Base-by-base conservation (phyloP, 2,888 invertebrate species). In the Leptinotarsa tumamoca region DNA sequence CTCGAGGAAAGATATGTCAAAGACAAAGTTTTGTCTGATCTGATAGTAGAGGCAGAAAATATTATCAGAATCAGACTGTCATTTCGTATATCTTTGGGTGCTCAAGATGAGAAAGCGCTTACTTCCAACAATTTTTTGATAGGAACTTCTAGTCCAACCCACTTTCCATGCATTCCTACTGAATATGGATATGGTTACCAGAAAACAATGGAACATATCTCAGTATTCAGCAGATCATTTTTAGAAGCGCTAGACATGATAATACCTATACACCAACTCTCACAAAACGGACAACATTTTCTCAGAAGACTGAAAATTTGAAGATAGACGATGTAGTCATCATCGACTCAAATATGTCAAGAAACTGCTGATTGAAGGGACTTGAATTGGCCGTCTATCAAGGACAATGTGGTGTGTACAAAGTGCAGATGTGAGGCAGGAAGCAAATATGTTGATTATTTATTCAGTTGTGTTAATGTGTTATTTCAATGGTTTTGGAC, bases 31-130 rank as follows among this genome's bases (percentile, higher is more conserved):
- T 13, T 50, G 15, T 18, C 50, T 21, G 50, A 49, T 17, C 10
- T 67, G 49, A 50, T 67, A 49, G 67, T 67, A 50, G 67, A 67
- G 2, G 50, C 50, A 18, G 67, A 49, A 50, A 50, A 67, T 67
- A 15, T n/a, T 23, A 15, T 18, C 3, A 67, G 18, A 15, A 63
- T 13, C 21, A 51, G 4, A 51, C 10, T 7, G 4, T 54, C n/a
- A 67, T 33, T 67, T 10, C 67, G 43, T 49, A 5, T 33, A 13
- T 49, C 67, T 43, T 43, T 67, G 33, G 67, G 43, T 54, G 54
- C 4, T n/a, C 14, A 18, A 1, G 43, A 67, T 17, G 33, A 67
- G n/a, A 43, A 67, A 18, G 67, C 49, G 4, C 10, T 3, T 5
- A 49, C 67, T 43, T 43, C 17, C 21, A 21, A 21, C 21, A 21